phyloP scores from a whole-genome alignment of 1,140 invertebrate species.

The Pteromalus puparum region DNA sequence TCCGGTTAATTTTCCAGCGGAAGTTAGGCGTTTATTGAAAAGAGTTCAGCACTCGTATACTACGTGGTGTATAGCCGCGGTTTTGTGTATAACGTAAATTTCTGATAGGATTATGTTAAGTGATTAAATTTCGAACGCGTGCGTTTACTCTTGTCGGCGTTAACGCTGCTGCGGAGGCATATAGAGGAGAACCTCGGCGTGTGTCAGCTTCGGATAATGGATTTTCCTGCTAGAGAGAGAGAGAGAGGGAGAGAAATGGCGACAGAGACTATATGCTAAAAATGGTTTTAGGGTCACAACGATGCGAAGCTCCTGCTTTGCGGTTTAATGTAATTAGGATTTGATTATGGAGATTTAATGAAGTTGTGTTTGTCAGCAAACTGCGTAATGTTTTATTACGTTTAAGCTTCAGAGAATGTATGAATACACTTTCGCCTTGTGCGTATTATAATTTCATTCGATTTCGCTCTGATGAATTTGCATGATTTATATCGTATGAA shows the following conservation, averaged over 20 bases:
- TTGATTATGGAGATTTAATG: constrained; percentile 7
- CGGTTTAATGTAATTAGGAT: constrained; percentile 8
- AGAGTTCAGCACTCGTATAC: background rate
- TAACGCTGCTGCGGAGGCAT: background rate
- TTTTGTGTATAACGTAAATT: constrained; percentile 32
- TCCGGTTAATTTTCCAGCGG: background rate
- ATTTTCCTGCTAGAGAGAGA: background rate
- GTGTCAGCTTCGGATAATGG: constrained; percentile 22
- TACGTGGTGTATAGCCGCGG: background rate
- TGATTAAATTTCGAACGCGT: constrained; percentile 25
- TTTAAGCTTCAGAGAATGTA: background rate
- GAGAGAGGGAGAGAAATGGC: background rate
- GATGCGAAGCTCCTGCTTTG: background rate
- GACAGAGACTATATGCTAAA: background rate
- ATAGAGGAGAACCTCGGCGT: background rate
- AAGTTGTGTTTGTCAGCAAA: background rate
- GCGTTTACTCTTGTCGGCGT: constrained; percentile 12
- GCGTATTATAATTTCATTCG: no score
- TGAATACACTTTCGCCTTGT: no score
- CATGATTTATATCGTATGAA: no score
- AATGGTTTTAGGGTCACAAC: constrained; percentile 35
- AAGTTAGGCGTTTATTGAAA: background rate
- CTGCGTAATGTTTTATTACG: background rate
- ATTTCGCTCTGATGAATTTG: no score
- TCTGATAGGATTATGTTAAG: constrained; percentile 11